Percentiles rank a stretch among this genome's conserved stretches.
phyloP scores from a whole-genome alignment of 2,888 invertebrate species.

The Piscicola geometra region DNA sequence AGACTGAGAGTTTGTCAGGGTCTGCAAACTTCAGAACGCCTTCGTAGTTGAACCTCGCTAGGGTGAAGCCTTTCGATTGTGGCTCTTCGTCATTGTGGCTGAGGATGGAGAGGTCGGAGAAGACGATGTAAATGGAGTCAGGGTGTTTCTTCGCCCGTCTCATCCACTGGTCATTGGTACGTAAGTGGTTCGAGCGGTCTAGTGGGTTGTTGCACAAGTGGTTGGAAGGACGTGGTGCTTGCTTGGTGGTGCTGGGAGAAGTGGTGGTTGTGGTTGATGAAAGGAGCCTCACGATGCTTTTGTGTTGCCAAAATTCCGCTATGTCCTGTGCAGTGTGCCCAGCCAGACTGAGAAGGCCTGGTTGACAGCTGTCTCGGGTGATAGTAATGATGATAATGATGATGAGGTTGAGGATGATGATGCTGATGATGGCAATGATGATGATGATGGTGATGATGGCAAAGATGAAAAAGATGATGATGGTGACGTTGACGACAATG shows the following conservation, averaged over 20 bases:
- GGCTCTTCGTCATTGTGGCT: slow-evolving; percentile 30
- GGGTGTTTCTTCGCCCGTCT: slow-evolving; percentile 44
- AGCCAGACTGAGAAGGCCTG: slow-evolving; percentile 48
- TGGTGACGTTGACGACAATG: too few species aligned
- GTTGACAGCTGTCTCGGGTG: slow-evolving; percentile 48
- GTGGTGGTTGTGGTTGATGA: slow-evolving; percentile 35
- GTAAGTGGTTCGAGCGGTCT: slow-evolving; percentile 49
- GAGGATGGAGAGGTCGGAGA: slow-evolving; percentile 48
- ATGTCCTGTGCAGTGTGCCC: slow-evolving; percentile 54
- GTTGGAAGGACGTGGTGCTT: slow-evolving; percentile 42
- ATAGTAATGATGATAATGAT: not conserved
- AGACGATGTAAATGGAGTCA: slow-evolving; percentile 49
- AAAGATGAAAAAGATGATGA: too few species aligned
- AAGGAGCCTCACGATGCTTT: slow-evolving; percentile 46
- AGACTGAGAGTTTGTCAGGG: slow-evolving; percentile 42
- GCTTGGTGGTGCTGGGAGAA: slow-evolving; percentile 38
- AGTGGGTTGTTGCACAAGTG: slow-evolving; percentile 50
- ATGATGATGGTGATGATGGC: too few species aligned
- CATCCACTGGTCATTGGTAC: slow-evolving; percentile 52
- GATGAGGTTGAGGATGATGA: not conserved
- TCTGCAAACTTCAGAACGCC: not conserved
- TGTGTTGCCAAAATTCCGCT: slow-evolving; percentile 53
- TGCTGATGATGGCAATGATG: too few species aligned
- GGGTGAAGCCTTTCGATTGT: not conserved
- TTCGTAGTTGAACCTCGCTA: slow-evolving; percentile 14